phyloP scores from a whole-genome alignment of 2,797 vertebrate species.

The Chromis chromis region DNA sequence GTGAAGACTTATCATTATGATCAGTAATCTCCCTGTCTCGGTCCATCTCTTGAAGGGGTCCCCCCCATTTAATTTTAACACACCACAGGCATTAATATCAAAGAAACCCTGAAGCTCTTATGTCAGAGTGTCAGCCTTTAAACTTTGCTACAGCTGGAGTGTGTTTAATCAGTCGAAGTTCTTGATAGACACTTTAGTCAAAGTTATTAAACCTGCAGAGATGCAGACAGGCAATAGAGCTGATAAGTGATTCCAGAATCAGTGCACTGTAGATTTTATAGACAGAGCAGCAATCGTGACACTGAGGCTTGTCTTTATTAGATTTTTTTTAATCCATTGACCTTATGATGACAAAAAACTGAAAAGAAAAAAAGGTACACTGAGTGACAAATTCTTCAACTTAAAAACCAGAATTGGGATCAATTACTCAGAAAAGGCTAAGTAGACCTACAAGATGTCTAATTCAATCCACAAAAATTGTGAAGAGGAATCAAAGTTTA shows the following conservation, averaged over 20 bases:
- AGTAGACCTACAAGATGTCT: constrained; percentile 16
- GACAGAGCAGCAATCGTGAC: constrained; percentile 31
- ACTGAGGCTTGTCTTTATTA: constrained; percentile 5
- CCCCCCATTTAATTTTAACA: no score
- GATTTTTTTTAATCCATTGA: constrained; percentile 63
- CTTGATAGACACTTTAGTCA: no score
- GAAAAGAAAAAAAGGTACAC: constrained; percentile 61
- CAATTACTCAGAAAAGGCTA: not conserved
- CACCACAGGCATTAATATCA: no score
- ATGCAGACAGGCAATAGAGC: not conserved
- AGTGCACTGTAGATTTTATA: not conserved
- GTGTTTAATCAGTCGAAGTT: no score
- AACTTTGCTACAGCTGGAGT: no score
- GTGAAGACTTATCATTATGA: no score
- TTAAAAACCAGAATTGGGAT: constrained; percentile 38
- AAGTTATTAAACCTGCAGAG: not conserved
- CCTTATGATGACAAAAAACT: constrained; percentile 61
- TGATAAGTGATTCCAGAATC: no score
- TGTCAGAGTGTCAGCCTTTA: no score
- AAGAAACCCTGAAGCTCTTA: no score
- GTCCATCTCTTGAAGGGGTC: no score
- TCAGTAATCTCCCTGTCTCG: no score
- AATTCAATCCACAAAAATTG: constrained; percentile 35
- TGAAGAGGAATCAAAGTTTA: constrained; percentile 37
- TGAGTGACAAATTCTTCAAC: constrained; percentile 49